Conservation (phyloP, 64 coral and sea anemone species). For the Actinia equina region DNA sequence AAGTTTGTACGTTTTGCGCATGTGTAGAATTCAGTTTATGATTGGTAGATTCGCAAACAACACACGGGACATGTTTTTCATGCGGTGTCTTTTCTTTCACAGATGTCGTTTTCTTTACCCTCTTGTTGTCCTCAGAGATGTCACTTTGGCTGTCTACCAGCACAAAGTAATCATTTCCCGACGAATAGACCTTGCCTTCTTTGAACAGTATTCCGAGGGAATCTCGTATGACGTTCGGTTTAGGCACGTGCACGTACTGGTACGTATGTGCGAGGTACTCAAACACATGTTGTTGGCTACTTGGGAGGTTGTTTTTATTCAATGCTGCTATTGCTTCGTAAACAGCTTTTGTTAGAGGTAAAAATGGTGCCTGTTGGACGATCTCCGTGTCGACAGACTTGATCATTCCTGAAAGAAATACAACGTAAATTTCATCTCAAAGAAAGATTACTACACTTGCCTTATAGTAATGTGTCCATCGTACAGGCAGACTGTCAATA, state of each 20-base stretch:
- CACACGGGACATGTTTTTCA: neutral
- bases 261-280: constrained; percentile 69
- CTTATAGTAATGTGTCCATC: too few relatives aligned
- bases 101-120: neutral
- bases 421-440: neutral
- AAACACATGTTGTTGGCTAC: constrained; percentile 53
- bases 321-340: constrained; percentile 75
- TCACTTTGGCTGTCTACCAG: constrained; percentile 18
- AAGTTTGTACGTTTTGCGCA: neutral
- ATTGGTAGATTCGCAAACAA: neutral
- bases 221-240: constrained; percentile 73
- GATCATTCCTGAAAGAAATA: constrained; percentile 48
- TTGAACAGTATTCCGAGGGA: constrained; percentile 87
- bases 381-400: constrained; percentile 78
- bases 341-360: constrained; percentile 77
- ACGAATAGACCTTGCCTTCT: constrained; percentile 68
- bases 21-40: neutral
- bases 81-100: constrained; percentile 17
- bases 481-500: too few relatives aligned
- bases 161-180: constrained; percentile 66
- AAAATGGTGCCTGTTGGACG: constrained; percentile 74
- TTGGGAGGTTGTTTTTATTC: constrained; percentile 52
- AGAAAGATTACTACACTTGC: too few relatives aligned
- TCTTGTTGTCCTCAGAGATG: constrained; percentile 33
- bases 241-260: constrained; percentile 85